Evolutionary conservation across 2,113 vertebrate species (phyloP).

Genomic region (Nothoprocta perdicaria): DNA sequence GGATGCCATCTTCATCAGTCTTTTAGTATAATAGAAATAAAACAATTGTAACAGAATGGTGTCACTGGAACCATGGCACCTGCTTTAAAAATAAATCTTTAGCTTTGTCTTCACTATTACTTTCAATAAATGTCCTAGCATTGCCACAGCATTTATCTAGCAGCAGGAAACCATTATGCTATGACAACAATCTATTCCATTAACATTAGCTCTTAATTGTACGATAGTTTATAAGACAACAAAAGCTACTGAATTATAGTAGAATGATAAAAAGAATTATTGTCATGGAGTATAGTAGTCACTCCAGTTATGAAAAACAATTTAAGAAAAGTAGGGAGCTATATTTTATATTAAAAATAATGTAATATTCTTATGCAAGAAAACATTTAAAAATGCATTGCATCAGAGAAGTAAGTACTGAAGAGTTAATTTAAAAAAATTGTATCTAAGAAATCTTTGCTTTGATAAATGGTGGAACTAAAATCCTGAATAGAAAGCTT

Average conservation of each 20-base stretch:
- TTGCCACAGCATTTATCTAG: constrained; percentile 79
- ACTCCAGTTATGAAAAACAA: constrained; percentile 61
- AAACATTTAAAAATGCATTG: constrained; percentile 54
- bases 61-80: constrained; percentile 76
- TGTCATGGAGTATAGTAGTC: constrained; percentile 64
- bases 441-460: constrained; percentile 55
- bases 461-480: constrained; percentile 44
- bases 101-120: constrained; percentile 77
- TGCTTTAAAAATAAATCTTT: constrained; percentile 80
- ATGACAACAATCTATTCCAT: constrained; percentile 81
- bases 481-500: constrained; percentile 56
- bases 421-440: constrained; percentile 64
- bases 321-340: constrained; percentile 39
- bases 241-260: constrained; percentile 81
- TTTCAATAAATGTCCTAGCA: constrained; percentile 80
- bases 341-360: constrained; percentile 61
- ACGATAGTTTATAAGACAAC: constrained; percentile 79
- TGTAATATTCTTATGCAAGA: constrained; percentile 28
- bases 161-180: constrained; percentile 81
- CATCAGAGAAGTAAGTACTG: constrained; percentile 59
- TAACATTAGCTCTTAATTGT: constrained; percentile 85
- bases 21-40: constrained; percentile 75
- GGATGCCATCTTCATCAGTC: constrained; percentile 70
- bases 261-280: constrained; percentile 76
- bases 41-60: constrained; percentile 75